Conservation (phyloP, 2,113 vertebrate species). For the Mirounga angustirostris region DNA sequence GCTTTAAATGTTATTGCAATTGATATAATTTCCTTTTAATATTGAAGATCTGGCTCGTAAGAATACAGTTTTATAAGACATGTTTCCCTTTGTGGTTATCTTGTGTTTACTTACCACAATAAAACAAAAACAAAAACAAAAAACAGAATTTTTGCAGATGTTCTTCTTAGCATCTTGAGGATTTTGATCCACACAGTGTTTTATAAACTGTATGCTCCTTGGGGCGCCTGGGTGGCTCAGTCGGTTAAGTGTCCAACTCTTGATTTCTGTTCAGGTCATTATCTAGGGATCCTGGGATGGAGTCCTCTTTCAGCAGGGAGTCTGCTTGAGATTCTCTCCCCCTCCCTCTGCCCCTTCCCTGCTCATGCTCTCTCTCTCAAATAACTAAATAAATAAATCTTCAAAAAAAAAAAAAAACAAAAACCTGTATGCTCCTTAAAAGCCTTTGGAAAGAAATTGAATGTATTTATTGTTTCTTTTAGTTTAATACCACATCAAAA, state of each 20-base stretch:
- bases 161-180: neutral
- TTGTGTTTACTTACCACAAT: conserved; percentile 9
- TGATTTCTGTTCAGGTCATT: neutral
- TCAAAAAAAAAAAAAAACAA: neutral
- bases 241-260: neutral
- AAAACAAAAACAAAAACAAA: neutral
- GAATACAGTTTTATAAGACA: conserved; percentile 27
- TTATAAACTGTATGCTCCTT: neutral
- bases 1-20: neutral
- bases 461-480: neutral
- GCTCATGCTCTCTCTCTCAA: neutral
- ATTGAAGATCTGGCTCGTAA: neutral
- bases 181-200: neutral
- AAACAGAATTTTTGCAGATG: conserved; percentile 60
- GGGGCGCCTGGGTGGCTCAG: neutral
- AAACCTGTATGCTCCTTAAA: neutral
- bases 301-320: neutral
- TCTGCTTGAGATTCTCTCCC: neutral
- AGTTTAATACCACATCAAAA: neutral
- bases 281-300: neutral
- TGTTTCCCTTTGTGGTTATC: neutral
- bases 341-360: neutral
- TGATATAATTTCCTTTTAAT: conserved; percentile 52
- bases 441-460: conserved; percentile 5
- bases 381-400: neutral